Conservation (phyloP, 2,113 vertebrate species). For the Glaucomys volans region DNA sequence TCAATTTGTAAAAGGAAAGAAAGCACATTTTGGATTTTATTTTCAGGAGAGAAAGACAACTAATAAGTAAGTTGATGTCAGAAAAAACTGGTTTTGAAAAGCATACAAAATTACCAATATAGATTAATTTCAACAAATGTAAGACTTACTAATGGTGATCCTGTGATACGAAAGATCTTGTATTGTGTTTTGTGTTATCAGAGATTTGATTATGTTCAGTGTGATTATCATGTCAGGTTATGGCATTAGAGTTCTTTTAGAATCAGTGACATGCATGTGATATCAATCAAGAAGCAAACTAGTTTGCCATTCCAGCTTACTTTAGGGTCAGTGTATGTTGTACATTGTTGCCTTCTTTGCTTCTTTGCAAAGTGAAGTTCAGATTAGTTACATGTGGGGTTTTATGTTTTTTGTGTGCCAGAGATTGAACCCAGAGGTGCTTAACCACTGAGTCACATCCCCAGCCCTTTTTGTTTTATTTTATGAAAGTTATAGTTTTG, state of each 20-base stretch:
- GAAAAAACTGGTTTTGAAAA: constrained; percentile 48
- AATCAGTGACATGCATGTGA: not conserved
- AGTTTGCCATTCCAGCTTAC: constrained; percentile 13
- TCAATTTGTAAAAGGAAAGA: not conserved
- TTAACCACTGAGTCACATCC: too few relatives aligned
- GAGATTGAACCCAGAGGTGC: too few relatives aligned
- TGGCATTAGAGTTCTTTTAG: not conserved
- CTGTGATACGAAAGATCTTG: not conserved
- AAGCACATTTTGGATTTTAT: not conserved
- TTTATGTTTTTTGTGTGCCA: too few relatives aligned
- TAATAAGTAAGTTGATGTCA: not conserved
- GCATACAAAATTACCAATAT: not conserved
- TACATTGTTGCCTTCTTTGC: constrained; percentile 1
- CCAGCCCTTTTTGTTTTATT: too few relatives aligned
- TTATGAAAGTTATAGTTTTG: not conserved
- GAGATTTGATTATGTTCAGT: not conserved
- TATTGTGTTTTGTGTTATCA: not conserved
- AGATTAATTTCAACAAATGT: not conserved
- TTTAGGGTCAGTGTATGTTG: not conserved
- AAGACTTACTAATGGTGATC: not conserved
- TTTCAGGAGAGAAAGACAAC: not conserved
- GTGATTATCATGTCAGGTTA: not conserved
- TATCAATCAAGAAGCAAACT: not conserved
- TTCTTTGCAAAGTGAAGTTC: constrained; percentile 42
- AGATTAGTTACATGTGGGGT: not conserved